Conservation (phyloP, 2,888 invertebrate species). For the Sminthurides aquaticus region DNA sequence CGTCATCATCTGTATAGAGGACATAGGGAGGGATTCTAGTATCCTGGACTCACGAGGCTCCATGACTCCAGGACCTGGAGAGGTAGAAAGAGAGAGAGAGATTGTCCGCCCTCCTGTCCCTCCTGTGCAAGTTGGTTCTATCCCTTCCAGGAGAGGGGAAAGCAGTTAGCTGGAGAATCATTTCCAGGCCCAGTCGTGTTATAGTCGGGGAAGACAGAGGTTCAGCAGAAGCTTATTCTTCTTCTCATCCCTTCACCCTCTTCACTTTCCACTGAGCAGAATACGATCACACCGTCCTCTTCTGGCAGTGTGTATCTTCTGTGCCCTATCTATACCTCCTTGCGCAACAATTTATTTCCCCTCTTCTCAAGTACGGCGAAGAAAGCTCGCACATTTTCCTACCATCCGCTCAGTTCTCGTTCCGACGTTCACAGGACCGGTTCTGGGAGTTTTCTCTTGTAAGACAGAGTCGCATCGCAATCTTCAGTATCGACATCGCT, state of each 20-base stretch:
- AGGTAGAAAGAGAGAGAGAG: too few relatives aligned
- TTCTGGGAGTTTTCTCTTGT: background rate
- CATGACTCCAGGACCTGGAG: too few relatives aligned
- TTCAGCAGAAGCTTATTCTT: background rate
- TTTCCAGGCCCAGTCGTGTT: background rate
- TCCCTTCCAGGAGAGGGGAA: background rate
- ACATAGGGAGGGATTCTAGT: too few relatives aligned
- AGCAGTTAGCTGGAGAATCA: background rate
- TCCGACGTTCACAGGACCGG: background rate
- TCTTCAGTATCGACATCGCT: too few relatives aligned
- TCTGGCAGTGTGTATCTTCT: background rate
- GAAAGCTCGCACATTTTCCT: background rate
- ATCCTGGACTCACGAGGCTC: too few relatives aligned
- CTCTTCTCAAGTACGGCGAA: background rate
- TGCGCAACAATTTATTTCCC: conserved; percentile 42
- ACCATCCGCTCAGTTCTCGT: background rate
- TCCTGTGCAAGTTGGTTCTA: background rate
- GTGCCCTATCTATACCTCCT: conserved; percentile 23
- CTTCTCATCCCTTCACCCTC: background rate
- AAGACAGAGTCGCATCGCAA: too few relatives aligned
- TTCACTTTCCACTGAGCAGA: too few relatives aligned
- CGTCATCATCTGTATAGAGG: too few relatives aligned
- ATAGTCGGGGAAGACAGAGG: background rate
- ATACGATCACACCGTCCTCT: too few relatives aligned
- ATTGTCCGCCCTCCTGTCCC: background rate